A percentile compares a stretch with the other conserved stretches of the same genome.
These are phyloP conservation scores for Lathamus discolor DNA, from an alignment of 2,113 vertebrate genomes.

Conservation along the genomic window DNA sequence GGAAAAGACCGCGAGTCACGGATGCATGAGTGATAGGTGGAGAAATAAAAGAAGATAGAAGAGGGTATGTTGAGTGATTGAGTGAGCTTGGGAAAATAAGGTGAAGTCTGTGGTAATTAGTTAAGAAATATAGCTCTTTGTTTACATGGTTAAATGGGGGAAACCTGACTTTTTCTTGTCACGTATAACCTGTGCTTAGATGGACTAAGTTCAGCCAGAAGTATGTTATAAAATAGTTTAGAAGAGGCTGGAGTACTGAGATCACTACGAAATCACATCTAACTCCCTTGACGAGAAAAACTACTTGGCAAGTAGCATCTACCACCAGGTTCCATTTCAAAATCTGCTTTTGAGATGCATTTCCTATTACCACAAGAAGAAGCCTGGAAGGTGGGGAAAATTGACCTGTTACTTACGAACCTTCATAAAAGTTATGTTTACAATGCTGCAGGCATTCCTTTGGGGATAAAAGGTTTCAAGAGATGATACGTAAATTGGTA, in stretches of 20 bases:
- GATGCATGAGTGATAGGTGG: conserved; percentile 32
- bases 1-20: neutral
- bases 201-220: neutral
- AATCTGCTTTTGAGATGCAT: neutral
- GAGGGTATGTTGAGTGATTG: conserved; percentile 29
- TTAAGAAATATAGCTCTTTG: neutral
- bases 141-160: neutral
- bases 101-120: neutral
- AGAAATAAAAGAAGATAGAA: conserved; percentile 19
- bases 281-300: neutral
- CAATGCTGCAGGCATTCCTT: neutral
- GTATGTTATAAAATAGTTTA: neutral
- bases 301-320: neutral
- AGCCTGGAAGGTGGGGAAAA: neutral
- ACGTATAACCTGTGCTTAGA: neutral
- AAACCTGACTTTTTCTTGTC: neutral
- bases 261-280: neutral
- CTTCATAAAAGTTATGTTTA: neutral
- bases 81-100: conserved; percentile 2
- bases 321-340: neutral
- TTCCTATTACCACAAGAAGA: neutral
- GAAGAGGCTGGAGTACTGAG: neutral
- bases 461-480: neutral
- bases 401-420: neutral
- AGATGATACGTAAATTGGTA: neutral